Evolutionary conservation across 2,797 vertebrate species (phyloP), one percentile per base, ranked within the genome.

Genomic region (Acrocephalus scirpaceus): DNA sequence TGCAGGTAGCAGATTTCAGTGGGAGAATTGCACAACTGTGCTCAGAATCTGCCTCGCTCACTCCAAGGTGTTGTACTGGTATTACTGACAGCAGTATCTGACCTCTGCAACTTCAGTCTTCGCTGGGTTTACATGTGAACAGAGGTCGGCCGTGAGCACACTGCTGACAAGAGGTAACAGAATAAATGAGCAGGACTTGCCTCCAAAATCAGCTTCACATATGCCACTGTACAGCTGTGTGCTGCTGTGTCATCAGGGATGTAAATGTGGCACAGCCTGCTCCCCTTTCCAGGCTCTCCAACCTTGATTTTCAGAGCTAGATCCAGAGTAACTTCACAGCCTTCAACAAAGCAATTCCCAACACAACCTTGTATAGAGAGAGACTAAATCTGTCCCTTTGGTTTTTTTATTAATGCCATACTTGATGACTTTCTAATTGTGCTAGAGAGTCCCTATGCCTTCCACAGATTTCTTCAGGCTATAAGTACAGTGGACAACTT

Each of bases 91-190:
- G 70, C 32, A 73, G 58, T 2, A 1, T 66, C 58, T 70, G 66
- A 81, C 56, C 73, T 86, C 58, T 66, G 23, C 54, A 51, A 3
- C 21, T 90, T 61, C 88, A 73, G 53, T n/a, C 78, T 69, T 82
- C 30, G 1, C 34, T 22, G 60, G 42, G 12, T 57, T 79, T 85
- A 61, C 53, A 26, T 0, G 0, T 74, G 88, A 91, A 45, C 36
- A 92, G 79, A 77, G 22, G 40, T 48, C 0, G 0, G 76, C 26
- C 0, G 0, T 32, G 32, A 77, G 80, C 1, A 3, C 69, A 16
- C 25, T 1, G 5, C 65, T 91, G 83, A 82, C 64, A 29, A 29
- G 57, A 88, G 48, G 47, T 82, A 80, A 50, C 64, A 67, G 66
- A 53, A 84, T 42, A 91, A 93, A 78, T 26, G 66, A 88, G 53